Conservation (phyloP, 1,140 invertebrate genomes). For the Platyscapa corneri region DNA sequence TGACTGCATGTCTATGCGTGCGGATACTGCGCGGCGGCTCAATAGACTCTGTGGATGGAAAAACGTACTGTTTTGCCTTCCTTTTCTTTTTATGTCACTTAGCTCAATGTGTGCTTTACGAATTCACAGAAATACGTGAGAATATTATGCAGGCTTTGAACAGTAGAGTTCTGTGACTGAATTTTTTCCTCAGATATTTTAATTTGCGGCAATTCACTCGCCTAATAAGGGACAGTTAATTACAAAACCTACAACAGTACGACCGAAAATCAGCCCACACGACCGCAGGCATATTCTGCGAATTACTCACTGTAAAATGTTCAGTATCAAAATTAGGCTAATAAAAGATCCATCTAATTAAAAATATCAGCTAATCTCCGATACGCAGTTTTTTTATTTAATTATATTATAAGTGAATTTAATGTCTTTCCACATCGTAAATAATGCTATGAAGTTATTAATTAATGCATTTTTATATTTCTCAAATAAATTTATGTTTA, state of each 20-base stretch:
- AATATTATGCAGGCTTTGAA: background rate
- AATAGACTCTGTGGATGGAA: slow-evolving; percentile 2
- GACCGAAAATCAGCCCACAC: background rate
- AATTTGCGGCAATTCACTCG: background rate
- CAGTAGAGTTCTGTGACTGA: background rate
- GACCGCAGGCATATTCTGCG: background rate
- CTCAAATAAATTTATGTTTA: background rate
- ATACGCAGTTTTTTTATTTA: background rate
- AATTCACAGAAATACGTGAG: slow-evolving; percentile 11
- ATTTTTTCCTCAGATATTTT: background rate
- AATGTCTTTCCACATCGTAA: background rate
- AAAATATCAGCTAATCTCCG: background rate
- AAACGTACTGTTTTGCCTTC: background rate
- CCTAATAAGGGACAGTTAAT: background rate
- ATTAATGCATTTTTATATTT: no score
- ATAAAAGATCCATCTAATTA: background rate
- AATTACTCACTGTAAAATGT: background rate
- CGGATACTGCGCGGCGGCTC: background rate
- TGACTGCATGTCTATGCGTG: background rate
- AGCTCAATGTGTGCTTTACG: background rate
- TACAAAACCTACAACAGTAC: background rate
- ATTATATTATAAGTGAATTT: background rate
- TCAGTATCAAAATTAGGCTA: background rate
- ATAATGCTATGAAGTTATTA: no score
- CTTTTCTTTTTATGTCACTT: slow-evolving; percentile 31